Conservation (phyloP, 2,888 invertebrate genomes). For the Melanostoma scalare region DNA sequence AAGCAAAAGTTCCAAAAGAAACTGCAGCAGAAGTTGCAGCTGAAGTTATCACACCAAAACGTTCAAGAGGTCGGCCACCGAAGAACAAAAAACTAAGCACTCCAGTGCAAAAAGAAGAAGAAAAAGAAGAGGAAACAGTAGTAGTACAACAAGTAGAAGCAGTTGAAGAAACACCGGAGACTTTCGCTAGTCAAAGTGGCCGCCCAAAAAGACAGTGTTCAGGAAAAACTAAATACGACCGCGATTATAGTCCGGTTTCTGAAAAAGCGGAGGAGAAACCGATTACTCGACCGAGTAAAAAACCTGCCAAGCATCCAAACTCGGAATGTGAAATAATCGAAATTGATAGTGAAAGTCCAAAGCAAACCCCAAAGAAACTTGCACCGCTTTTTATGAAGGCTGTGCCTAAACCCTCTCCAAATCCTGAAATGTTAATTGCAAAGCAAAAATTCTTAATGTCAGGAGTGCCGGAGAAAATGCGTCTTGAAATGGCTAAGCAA, state of each 20-base stretch:
- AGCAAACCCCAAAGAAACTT: slow-evolving; percentile 83
- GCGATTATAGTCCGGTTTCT: slow-evolving; percentile 77
- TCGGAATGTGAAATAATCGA: slow-evolving; percentile 76
- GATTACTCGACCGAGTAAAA: slow-evolving; percentile 23
- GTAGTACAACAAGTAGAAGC: neutral
- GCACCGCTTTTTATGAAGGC: slow-evolving; percentile 88
- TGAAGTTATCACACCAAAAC: slow-evolving; percentile 53
- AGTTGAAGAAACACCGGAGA: slow-evolving; percentile 61
- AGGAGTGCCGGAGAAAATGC: slow-evolving; percentile 87
- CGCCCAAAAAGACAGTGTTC: slow-evolving; percentile 79
- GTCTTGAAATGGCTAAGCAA: slow-evolving; percentile 83
- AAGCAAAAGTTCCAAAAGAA: slow-evolving; percentile 28
- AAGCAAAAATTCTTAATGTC: slow-evolving; percentile 88
- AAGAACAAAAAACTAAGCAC: slow-evolving; percentile 19
- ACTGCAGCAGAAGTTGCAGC: neutral
- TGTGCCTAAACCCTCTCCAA: slow-evolving; percentile 83
- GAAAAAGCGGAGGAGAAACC: slow-evolving; percentile 70
- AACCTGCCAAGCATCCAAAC: slow-evolving; percentile 26
- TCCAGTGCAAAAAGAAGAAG: slow-evolving; percentile 15
- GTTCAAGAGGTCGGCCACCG: slow-evolving; percentile 29
- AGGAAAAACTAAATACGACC: slow-evolving; percentile 79
- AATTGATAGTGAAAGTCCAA: slow-evolving; percentile 76
- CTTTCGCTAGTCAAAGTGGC: slow-evolving; percentile 73
- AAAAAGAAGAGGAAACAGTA: neutral
- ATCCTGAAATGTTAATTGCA: slow-evolving; percentile 85